Conservation (phyloP, 2,113 vertebrate genomes). For the Perca schrenkii region DNA sequence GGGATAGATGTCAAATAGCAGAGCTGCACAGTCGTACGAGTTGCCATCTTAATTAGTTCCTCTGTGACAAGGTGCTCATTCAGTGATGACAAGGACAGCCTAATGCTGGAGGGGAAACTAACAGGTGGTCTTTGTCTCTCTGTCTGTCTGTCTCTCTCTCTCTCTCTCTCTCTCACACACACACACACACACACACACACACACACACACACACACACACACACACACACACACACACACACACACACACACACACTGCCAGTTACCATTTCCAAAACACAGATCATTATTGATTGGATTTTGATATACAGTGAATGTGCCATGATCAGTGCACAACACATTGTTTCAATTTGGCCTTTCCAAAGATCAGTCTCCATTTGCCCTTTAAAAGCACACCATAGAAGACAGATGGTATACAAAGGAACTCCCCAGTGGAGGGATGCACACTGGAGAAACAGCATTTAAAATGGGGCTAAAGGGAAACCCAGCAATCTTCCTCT, state of each 20-base stretch:
- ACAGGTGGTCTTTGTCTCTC: slow-evolving; percentile 47
- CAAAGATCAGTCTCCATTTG: slow-evolving; percentile 16
- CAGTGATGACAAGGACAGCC: slow-evolving; percentile 47
- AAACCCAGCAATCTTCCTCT: background rate
- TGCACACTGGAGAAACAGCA: background rate
- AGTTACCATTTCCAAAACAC: slow-evolving; percentile 15
- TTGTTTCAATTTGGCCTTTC: slow-evolving; percentile 18
- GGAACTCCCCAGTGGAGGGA: background rate
- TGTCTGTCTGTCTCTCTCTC: background rate
- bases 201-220: no score
- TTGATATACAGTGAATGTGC: slow-evolving; percentile 8
- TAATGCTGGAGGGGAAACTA: slow-evolving; percentile 48
- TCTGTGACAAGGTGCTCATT: slow-evolving; percentile 62
- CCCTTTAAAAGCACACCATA: background rate
- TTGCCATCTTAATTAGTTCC: slow-evolving; percentile 70
- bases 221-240: background rate
- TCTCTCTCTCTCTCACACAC: no score
- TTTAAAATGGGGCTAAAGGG: background rate
- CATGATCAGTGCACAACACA: background rate
- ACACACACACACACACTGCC: slow-evolving; percentile 13
- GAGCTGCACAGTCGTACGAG: slow-evolving; percentile 22
- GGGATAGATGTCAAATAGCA: slow-evolving; percentile 40
- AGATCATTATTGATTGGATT: slow-evolving; percentile 34
- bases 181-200: background rate
- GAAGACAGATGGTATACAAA: background rate